Evolutionary conservation across 30 jellyfish, hydroid and myxozoan species (phyloP), one percentile per base, ranked within the genome.

Genomic region (Nemopilema nomurai): DNA sequence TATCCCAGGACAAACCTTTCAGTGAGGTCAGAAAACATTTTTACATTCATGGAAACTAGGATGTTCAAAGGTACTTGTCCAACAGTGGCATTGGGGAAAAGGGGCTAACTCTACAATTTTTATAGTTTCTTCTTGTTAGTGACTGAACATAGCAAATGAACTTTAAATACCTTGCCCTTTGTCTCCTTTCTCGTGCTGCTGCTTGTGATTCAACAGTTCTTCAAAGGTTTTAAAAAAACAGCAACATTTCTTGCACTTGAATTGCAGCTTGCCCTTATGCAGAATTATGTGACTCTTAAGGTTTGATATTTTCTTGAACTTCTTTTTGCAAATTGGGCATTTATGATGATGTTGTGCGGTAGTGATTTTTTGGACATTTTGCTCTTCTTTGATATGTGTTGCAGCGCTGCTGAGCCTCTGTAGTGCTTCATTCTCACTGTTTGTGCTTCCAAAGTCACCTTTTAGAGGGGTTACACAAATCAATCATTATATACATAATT

Each of bases 281-380:
- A 81, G 32, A 19, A 81, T 67, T 6, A 81, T 51, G 57, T 81
- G 90, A 20, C 82, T 71, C 50, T 81, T 81, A n/a, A 81, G 66
- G 20, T 69, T 71, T 33, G 70, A 19, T 18, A 25, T 50, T 69
- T 81, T 81, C 71, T 50, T 81, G 79, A 81, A 81, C 62, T 51
- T 81, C 84, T 81, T 81, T 22, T 53, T 81, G 84, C 90, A 81
- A 31, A 81, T 69, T 17, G 90, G 90, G 51, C 90, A 81, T 51
- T 63, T 70, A 20, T 67, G 50, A 50, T 7, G 41, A 75, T 53
- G 23, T 1, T 50, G 9, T 51, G 29, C 41, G 31, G 51, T 49
- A 0, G 26, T 4, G 1, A 53, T 63, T 51, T 76, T 24, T 7
- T 23, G 31, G 17, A 28, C 1, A 19, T 32, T 30, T 18, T 32